Conservation (phyloP, 2,797 vertebrate species). For the Lepidocolaptes lacrymiger region DNA sequence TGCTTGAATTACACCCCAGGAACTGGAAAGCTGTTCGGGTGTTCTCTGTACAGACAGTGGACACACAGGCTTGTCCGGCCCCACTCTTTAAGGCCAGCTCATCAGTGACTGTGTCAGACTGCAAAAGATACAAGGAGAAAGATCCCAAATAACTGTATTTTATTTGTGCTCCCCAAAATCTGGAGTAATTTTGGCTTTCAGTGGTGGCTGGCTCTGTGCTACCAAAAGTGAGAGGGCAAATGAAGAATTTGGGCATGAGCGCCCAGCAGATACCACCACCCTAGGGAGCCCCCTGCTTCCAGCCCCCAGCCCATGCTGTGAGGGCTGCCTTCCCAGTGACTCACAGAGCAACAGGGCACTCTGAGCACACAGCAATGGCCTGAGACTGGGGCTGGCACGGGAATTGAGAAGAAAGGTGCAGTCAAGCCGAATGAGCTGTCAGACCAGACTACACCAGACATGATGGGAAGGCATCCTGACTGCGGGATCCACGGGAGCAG, state of each 20-base stretch:
- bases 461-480: neutral
- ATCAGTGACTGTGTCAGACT: neutral
- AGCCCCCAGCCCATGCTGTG: accelerated
- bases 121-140: conserved; percentile 29
- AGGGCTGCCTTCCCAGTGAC: neutral
- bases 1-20: neutral
- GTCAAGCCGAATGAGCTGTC: neutral
- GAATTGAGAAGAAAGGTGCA: neutral
- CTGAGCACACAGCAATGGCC: accelerated
- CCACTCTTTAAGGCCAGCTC: conserved; percentile 35
- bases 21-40: neutral
- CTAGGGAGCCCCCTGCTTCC: neutral
- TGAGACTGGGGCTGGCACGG: accelerated
- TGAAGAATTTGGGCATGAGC: neutral
- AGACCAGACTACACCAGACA: neutral
- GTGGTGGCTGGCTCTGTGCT: neutral
- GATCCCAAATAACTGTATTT: neutral
- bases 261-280: neutral
- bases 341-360: neutral
- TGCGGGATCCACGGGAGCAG: neutral
- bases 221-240: neutral
- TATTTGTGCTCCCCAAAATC: neutral
- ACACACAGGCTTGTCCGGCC: neutral
- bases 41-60: neutral
- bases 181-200: neutral